Percentiles rank a stretch among this genome's conserved stretches.
phyloP scores from a whole-genome alignment of 2,888 invertebrate species.

The Agrypnus murinus region DNA sequence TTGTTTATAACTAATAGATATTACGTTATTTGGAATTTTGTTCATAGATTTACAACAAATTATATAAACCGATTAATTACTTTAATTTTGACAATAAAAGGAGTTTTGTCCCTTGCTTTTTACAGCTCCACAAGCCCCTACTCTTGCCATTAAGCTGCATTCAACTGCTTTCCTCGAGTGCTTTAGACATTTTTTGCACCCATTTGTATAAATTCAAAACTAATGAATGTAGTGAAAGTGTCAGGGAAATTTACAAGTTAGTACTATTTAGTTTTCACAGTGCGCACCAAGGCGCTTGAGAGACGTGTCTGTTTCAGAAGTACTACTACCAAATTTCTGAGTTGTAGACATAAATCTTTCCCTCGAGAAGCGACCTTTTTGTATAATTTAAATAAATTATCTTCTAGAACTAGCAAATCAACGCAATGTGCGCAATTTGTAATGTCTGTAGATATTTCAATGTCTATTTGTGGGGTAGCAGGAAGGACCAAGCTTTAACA shows the following conservation, averaged over 20 bases:
- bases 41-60: too few species aligned
- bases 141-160: too few species aligned
- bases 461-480: conserved; percentile 47
- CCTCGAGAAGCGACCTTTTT: conserved; percentile 33
- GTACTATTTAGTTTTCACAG: conserved; percentile 6
- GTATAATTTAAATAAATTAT: conserved; percentile 49
- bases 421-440: conserved; percentile 42
- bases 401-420: conserved; percentile 41
- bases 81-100: too few species aligned
- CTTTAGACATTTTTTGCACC: too few species aligned
- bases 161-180: too few species aligned
- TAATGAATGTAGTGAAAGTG: not conserved
- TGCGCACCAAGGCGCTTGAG: conserved; percentile 19
- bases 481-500: conserved; percentile 46
- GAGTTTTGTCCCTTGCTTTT: too few species aligned
- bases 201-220: too few species aligned
- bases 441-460: conserved; percentile 50
- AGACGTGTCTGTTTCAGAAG: conserved; percentile 34
- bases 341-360: conserved; percentile 28
- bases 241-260: conserved; percentile 10
- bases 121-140: too few species aligned
- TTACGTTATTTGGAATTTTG: too few species aligned
- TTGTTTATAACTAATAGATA: too few species aligned
- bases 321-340: conserved; percentile 4
- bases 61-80: too few species aligned